Percentiles rank a stretch among this genome's conserved stretches.
phyloP scores from a whole-genome alignment of 2,113 vertebrate genomes.

The Sebastes schlegelii region DNA sequence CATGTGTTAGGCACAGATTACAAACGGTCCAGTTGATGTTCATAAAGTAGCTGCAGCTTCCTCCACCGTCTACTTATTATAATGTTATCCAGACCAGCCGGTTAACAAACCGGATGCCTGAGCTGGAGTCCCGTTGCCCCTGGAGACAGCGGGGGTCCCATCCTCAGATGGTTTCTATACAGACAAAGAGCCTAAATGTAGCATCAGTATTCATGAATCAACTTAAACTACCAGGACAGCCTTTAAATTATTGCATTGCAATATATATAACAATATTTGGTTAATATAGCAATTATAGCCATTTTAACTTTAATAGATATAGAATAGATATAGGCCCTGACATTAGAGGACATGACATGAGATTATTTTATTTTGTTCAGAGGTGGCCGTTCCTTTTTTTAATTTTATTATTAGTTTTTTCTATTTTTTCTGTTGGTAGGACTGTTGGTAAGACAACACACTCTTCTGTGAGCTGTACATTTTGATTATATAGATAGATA shows the following conservation, averaged over 20 bases:
- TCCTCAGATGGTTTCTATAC: constrained; percentile 52
- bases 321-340: too few species aligned
- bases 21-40: background rate
- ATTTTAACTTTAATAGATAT: background rate
- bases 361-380: background rate
- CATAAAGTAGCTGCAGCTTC: background rate
- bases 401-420: too few species aligned
- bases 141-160: constrained; percentile 70
- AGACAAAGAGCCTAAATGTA: constrained; percentile 59
- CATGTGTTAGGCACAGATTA: background rate
- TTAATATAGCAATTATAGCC: background rate
- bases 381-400: background rate
- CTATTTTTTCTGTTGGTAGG: too few species aligned
- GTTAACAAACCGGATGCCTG: constrained; percentile 72
- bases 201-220: constrained; percentile 64
- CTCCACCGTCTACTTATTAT: constrained; percentile 5
- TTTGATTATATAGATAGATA: too few species aligned
- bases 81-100: constrained; percentile 44
- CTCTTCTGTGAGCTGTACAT: too few species aligned
- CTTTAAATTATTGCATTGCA: background rate
- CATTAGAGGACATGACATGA: background rate
- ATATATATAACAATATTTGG: background rate
- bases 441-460: too few species aligned
- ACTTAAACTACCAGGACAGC: background rate
- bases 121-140: constrained; percentile 63